phyloP scores from a whole-genome alignment of 2,888 invertebrate genomes.

The Caenorhabditis sinica region DNA sequence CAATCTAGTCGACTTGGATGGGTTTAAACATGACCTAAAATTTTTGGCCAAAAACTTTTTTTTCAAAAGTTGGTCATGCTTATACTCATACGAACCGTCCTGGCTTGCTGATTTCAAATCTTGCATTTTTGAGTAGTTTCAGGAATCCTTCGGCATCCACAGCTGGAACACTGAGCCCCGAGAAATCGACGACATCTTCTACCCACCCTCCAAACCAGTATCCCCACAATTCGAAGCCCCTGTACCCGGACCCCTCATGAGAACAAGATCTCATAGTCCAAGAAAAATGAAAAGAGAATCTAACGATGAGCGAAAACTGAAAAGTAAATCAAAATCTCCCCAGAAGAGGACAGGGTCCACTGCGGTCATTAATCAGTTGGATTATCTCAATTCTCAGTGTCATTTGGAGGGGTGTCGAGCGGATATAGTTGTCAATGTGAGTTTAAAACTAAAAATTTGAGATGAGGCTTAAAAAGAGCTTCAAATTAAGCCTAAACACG shows the following conservation, averaged over 20 bases:
- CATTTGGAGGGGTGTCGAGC: slow-evolving; percentile 82
- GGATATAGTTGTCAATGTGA: slow-evolving; percentile 80
- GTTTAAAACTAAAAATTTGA: background rate
- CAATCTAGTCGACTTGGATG: too few relatives aligned
- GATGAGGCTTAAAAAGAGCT: background rate
- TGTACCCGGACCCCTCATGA: slow-evolving; percentile 57
- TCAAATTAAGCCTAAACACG: background rate
- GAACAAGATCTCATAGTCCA: slow-evolving; percentile 69
- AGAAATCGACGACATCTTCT: slow-evolving; percentile 52
- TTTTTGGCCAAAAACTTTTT: too few relatives aligned
- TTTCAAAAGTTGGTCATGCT: too few relatives aligned
- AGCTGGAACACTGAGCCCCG: slow-evolving; percentile 76
- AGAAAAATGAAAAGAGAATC: slow-evolving; percentile 56
- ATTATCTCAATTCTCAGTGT: slow-evolving; percentile 82
- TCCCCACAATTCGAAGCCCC: slow-evolving; percentile 1
- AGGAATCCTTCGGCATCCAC: slow-evolving; percentile 76
- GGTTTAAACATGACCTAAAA: background rate
- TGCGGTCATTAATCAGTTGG: slow-evolving; percentile 77
- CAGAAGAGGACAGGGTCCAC: slow-evolving; percentile 51
- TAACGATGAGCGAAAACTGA: slow-evolving; percentile 29
- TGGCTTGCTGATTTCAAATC: too few relatives aligned
- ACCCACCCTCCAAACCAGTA: background rate
- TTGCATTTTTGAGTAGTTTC: slow-evolving; percentile 30
- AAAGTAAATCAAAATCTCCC: slow-evolving; percentile 72
- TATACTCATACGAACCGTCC: too few relatives aligned